Evolutionary conservation across 2,797 vertebrate species (phyloP), one percentile per base, ranked within the genome.

Genomic region (Nyctibius grandis): DNA sequence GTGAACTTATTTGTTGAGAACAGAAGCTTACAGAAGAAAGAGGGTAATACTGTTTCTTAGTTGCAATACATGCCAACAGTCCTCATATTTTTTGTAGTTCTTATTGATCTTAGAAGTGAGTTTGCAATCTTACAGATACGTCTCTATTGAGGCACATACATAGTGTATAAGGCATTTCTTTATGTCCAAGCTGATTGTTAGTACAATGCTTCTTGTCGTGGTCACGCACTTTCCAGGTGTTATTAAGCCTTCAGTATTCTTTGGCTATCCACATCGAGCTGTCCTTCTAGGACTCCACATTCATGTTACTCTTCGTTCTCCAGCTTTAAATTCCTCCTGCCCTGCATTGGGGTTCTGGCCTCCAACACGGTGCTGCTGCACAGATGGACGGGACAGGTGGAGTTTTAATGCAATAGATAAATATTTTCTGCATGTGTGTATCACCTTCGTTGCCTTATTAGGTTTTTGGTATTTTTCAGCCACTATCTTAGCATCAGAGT

Each of bases 161-260:
- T 5, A 45, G 22, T 31, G 15, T 33, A n/a, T 36, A 59, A 80
- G n/a, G 31, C 36, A 34, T 29, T 81, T 85, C 50, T 47, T 47
- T 64, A 23, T 15, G 16, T 65, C 29, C 34, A 69, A 64, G 36
- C 25, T 88, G 45, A 64, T 42, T 34, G 18, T 25, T 56, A 56
- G 18, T 21, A 15, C 23, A 63, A 22, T n/a, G 45, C 31, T 56
- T 25, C 59, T 64, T 77, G 15, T 54, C 0, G 0, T 28, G 31
- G 34, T 48, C 42, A 34, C 0, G 0, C 13, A 18, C 9, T 50
- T 65, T 34, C 28, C 19, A 51, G 26, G 29, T 68, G 21, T 73
- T 31, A 42, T 28, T 54, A 42, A 57, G 12, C 26, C 25, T 83
- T 56, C 12, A 8, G 23, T 38, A 23, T 31, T 50, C 31, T 59